A percentile compares a stretch with the other conserved stretches of the same genome.
phyloP scores from a whole-genome alignment of 2,113 vertebrate genomes.

The Bombycilla garrulus region DNA sequence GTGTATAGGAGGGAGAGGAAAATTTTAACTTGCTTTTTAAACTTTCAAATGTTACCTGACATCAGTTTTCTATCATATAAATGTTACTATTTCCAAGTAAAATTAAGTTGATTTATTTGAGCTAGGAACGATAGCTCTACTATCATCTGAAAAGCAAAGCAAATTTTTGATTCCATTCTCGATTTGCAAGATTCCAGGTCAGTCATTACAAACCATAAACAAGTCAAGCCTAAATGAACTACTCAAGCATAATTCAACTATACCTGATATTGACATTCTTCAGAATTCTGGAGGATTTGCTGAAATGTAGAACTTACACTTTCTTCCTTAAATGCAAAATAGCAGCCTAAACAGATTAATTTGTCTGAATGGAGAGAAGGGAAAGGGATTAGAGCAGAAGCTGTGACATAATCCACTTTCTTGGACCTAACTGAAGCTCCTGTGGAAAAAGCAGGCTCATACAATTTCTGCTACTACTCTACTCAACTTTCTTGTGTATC shows the following conservation, averaged over 20 bases:
- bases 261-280: not conserved
- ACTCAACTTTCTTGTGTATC: not conserved
- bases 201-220: not conserved
- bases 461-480: not conserved
- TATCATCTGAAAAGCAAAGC: not conserved
- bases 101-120: not conserved
- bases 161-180: not conserved
- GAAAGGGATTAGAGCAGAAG: not conserved
- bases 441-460: not conserved
- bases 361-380: not conserved
- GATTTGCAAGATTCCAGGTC: not conserved
- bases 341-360: constrained; percentile 15
- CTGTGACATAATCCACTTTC: not conserved
- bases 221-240: not conserved
- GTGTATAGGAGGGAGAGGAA: not conserved
- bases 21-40: not conserved
- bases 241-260: not conserved
- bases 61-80: not conserved
- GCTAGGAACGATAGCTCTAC: not conserved
- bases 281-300: not conserved
- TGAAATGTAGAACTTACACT: not conserved
- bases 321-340: not conserved
- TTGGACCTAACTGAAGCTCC: not conserved
- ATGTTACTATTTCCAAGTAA: not conserved
- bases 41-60: not conserved